Evolutionary conservation across 2,797 vertebrate species (phyloP), one percentile per base, ranked within the genome.

Genomic region (Syndactyla subalaris): DNA sequence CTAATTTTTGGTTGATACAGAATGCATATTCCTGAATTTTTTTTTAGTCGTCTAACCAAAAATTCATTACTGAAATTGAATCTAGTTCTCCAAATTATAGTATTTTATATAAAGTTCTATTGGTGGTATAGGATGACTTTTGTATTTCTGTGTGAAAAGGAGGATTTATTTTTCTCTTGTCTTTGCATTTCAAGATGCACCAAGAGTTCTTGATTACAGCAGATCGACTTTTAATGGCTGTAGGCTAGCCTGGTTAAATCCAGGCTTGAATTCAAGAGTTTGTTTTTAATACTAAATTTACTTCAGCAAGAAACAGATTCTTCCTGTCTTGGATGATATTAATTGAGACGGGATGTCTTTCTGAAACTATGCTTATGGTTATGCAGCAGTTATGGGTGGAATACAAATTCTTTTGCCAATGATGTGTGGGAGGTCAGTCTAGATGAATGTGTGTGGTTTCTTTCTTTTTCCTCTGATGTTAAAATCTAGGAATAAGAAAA

Each of bases 251-350:
- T 72, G 51, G 61, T 77, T 77, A 89, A 93, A 93, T 85, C 61
- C 79, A 73, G 36, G 49, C 49, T 81, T 77, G 54, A 88, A 89
- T 88, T 91, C 65, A 88, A 61, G 29, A 51, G 1, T 32, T 32
- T 78, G 34, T 55, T 93, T 93, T 86, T 77, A 80, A 82, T 68
- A 77, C 19, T 65, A 36, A 83, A 58, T 75, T 94, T 83, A 66
- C 26, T 30, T 91, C 65, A 80, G 3, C 15, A 57, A 39, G 41
- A 61, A 93, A 46, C 41, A 76, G 36, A 83, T 89, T 80, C 46
- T 85, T 89, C 24, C 12, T 66, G 23, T 62, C 41, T 80, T 77
- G 26, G 49, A 63, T 61, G 2, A 17, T 91, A 57, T 23, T 59
- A 84, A 77, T 68, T 82, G 55, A 83, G 52, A 71, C n/a, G 5